Percentiles rank a stretch among this genome's conserved stretches.
These are phyloP conservation scores for Microctenopoma steveboyesi DNA, from an alignment of 2,797 vertebrate species.

Conservation along the genomic window DNA sequence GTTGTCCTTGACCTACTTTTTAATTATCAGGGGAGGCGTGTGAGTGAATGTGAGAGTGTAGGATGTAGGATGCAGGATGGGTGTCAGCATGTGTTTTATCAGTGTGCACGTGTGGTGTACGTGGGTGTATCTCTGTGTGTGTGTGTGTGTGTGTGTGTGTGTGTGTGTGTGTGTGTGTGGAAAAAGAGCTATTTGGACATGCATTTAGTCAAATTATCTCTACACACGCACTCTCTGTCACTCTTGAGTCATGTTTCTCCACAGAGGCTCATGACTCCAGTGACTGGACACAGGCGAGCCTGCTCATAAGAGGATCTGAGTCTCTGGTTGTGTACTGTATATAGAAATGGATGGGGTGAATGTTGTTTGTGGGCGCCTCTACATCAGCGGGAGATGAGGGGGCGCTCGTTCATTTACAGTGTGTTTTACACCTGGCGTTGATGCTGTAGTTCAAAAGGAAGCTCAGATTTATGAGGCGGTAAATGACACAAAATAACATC, in stretches of 20 bases:
- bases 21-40: conserved; percentile 43
- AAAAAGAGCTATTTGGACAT: conserved; percentile 4
- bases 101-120: conserved; percentile 8
- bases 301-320: conserved; percentile 23
- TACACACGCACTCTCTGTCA: conserved; percentile 22
- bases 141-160: neutral
- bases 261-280: conserved; percentile 40
- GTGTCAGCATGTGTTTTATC: conserved; percentile 59
- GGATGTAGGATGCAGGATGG: conserved; percentile 38
- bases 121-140: neutral
- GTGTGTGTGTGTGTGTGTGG: neutral
- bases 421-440: conserved; percentile 47
- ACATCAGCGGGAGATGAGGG: conserved; percentile 38
- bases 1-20: conserved; percentile 79
- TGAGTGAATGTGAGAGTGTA: conserved; percentile 50
- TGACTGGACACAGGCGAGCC: conserved; percentile 3
- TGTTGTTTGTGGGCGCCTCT: conserved; percentile 48
- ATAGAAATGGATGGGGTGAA: conserved; percentile 11
- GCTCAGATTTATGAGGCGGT: conserved; percentile 11
- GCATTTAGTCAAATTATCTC: conserved; percentile 37
- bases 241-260: conserved; percentile 14
- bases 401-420: conserved; percentile 60
- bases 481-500: conserved; percentile 29
- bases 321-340: neutral
- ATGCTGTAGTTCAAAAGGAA: conserved; percentile 15